Percentiles rank a stretch among this genome's conserved stretches.
Evolutionary conservation across 2,113 vertebrate species (phyloP).

Genomic region (Alaudala cheleensis): DNA sequence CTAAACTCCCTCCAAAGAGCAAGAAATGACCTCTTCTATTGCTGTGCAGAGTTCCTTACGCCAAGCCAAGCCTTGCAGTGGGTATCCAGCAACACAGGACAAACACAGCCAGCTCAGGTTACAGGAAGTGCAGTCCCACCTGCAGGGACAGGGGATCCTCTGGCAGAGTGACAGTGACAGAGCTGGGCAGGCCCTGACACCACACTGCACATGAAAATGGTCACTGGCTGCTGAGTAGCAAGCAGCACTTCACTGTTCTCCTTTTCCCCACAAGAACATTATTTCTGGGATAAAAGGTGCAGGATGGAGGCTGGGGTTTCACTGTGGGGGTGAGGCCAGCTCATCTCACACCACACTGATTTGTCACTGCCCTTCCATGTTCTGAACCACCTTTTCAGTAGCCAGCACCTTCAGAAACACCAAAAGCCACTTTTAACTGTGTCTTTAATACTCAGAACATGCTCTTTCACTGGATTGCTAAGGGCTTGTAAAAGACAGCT

Average conservation of each 20-base stretch:
- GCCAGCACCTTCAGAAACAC: not conserved
- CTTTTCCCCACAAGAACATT: not conserved
- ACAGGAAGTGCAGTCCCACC: not conserved
- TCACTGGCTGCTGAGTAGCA: constrained; percentile 17
- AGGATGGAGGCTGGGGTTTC: not conserved
- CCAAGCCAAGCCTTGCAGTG: not conserved
- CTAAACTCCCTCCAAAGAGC: not conserved
- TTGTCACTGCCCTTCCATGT: not conserved
- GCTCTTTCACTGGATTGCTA: not conserved
- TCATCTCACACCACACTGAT: not conserved
- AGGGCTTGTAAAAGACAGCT: not conserved
- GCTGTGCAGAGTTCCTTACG: not conserved
- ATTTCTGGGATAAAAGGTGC: not conserved
- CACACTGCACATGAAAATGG: not conserved
- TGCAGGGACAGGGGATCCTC: not conserved
- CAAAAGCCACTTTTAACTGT: not conserved
- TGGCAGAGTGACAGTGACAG: not conserved
- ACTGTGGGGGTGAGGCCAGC: not conserved
- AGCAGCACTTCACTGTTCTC: not conserved
- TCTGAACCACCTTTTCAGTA: not conserved
- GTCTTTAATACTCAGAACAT: not conserved
- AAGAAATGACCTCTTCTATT: not conserved
- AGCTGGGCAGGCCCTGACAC: not conserved
- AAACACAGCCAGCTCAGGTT: not conserved
- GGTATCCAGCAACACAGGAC: not conserved